phyloP scores from a whole-genome alignment of 2,888 invertebrate genomes.

The Cephus pulcher region DNA sequence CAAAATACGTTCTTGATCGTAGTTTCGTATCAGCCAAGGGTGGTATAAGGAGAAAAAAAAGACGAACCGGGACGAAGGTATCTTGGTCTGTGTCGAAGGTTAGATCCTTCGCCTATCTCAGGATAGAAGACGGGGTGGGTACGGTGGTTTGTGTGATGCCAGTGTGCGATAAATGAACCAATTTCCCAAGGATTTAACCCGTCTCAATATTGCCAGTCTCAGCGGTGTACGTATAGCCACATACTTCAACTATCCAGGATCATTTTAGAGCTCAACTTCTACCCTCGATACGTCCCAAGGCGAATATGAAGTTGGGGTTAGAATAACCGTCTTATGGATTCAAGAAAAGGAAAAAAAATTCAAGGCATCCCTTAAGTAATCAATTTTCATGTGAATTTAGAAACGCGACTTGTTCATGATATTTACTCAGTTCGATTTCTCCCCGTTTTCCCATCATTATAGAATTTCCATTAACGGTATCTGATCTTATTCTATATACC shows the following conservation, averaged over 20 bases:
- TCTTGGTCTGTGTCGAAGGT: background rate
- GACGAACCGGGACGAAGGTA: background rate
- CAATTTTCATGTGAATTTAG: background rate
- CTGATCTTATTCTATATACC: constrained; percentile 3
- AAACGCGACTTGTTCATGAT: background rate
- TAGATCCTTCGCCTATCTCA: background rate
- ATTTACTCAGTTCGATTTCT: background rate
- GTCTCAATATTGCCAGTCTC: constrained; percentile 42
- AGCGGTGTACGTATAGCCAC: constrained; percentile 32
- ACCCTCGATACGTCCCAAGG: constrained; percentile 2
- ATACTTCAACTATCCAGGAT: constrained; percentile 37
- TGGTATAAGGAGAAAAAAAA: background rate
- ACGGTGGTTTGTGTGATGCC: constrained; percentile 28
- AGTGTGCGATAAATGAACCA: constrained; percentile 48
- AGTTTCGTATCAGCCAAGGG: background rate
- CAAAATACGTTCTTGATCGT: background rate
- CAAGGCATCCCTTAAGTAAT: background rate
- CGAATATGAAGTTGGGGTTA: background rate
- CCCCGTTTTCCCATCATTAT: background rate
- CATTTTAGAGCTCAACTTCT: constrained; percentile 36
- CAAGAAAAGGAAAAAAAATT: background rate
- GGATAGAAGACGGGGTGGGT: background rate
- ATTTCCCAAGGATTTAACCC: constrained; percentile 48
- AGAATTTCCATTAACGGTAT: constrained; percentile 1
- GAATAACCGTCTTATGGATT: background rate